Evolutionary conservation across 2,797 vertebrate species (phyloP).

Genomic region (Setipinna tenuifilis): DNA sequence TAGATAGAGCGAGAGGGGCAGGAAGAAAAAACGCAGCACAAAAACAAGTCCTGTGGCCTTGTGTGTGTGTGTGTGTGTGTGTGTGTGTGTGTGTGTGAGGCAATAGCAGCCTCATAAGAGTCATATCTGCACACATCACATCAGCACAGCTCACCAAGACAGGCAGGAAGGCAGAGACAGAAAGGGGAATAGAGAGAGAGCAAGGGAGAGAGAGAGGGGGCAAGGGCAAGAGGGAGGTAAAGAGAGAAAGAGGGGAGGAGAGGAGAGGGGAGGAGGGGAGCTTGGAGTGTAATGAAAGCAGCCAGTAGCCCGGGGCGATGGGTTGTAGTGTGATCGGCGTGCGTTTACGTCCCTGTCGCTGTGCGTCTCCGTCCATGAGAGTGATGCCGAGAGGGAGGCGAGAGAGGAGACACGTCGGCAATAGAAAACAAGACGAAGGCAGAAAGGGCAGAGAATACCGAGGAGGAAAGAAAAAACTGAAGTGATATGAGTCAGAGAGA

Average conservation of each 20-base stretch:
- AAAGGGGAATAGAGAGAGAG: neutral
- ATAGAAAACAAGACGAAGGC: neutral
- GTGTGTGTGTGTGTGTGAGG: no score
- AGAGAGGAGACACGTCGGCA: neutral
- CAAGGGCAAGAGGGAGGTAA: neutral
- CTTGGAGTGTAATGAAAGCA: slow-evolving; percentile 26
- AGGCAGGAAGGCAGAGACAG: neutral
- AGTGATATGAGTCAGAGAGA: neutral
- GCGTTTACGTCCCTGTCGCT: slow-evolving; percentile 32
- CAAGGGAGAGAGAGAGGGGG: neutral
- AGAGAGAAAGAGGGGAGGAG: neutral
- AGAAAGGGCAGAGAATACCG: neutral
- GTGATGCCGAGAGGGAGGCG: neutral
- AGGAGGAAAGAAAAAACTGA: neutral
- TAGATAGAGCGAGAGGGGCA: neutral
- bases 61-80: no score
- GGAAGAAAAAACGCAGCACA: neutral
- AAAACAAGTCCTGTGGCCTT: neutral
- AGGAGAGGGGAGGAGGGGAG: neutral
- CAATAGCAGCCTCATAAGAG: slow-evolving; percentile 23
- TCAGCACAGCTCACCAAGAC: neutral
- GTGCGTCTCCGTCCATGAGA: neutral
- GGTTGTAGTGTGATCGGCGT: slow-evolving; percentile 26
- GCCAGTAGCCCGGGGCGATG: slow-evolving; percentile 33
- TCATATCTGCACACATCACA: slow-evolving; percentile 27